Evolutionary conservation across 2,113 vertebrate species (phyloP).

Genomic region (Phrynosoma blainvillii): DNA sequence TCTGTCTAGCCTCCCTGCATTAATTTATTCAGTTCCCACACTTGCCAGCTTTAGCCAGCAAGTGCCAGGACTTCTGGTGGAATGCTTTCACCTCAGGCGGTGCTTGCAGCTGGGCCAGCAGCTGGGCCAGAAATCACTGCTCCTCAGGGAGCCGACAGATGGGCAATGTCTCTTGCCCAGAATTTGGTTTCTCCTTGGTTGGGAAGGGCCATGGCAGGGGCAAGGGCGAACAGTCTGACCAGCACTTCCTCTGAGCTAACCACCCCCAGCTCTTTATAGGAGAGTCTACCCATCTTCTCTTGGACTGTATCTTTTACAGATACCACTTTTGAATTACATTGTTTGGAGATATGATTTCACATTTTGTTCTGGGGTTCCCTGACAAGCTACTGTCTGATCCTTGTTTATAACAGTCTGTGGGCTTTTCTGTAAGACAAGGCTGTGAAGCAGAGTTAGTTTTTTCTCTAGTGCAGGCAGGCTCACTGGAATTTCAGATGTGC

Average conservation of each 20-base stretch:
- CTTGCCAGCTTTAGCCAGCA: conserved; percentile 44
- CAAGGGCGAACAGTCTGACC: neutral
- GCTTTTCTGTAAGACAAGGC: neutral
- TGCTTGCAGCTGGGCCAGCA: conserved; percentile 41
- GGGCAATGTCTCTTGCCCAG: conserved; percentile 45
- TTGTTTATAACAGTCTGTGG: too few relatives aligned
- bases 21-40: conserved; percentile 46
- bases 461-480: too few relatives aligned
- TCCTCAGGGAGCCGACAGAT: conserved; percentile 44
- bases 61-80: conserved; percentile 57
- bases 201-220: conserved; percentile 47
- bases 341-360: neutral
- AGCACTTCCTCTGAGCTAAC: neutral
- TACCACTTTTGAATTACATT: neutral
- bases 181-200: conserved; percentile 56
- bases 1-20: conserved; percentile 47
- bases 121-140: conserved; percentile 13
- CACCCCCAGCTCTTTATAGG: rapidly evolving
- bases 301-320: neutral
- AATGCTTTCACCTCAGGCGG: conserved; percentile 37
- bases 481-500: neutral
- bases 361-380: neutral
- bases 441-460: neutral
- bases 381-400: too few relatives aligned
- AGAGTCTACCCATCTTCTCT: neutral